phyloP scores from a whole-genome alignment of 2,888 invertebrate species.

The Drosophila neutralis region DNA sequence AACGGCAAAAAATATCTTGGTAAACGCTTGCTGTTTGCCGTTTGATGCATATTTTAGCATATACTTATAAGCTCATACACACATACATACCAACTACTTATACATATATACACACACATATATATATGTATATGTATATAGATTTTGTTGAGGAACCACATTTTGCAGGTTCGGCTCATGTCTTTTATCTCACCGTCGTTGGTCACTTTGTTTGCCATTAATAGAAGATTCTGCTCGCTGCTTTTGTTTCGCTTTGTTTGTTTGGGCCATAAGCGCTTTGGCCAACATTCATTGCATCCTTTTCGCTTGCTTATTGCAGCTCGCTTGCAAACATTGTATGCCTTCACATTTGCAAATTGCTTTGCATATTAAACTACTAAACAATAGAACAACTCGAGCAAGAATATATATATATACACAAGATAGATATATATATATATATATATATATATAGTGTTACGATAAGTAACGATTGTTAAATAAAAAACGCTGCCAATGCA shows the following conservation, averaged over 20 bases:
- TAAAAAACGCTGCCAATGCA: conserved; percentile 36
- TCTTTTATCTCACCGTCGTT: conserved; percentile 29
- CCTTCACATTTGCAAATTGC: conserved; percentile 49
- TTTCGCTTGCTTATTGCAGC: conserved; percentile 14
- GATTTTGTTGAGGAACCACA: conserved; percentile 45
- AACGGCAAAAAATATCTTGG: conserved; percentile 43
- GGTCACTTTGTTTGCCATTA: conserved; percentile 57
- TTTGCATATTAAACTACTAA: conserved; percentile 56
- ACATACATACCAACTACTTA: not conserved
- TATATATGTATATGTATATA: conserved; percentile 8
- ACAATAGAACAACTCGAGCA: conserved; percentile 16
- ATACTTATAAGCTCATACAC: conserved; percentile 22
- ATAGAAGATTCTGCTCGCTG: conserved; percentile 50
- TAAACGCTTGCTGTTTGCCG: conserved; percentile 54
- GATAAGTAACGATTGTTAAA: conserved; percentile 12
- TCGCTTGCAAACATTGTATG: conserved; percentile 40
- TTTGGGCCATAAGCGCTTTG: conserved; percentile 29
- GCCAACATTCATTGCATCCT: conserved; percentile 26
- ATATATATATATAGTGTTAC: not conserved
- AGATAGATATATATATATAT: not conserved
- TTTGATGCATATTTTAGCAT: conserved; percentile 73
- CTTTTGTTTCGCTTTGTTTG: conserved; percentile 24
- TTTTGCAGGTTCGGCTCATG: conserved; percentile 25
- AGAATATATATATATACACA: conserved; percentile 1
- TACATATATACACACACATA: conserved; percentile 4